Evolutionary conservation across 2,113 vertebrate species (phyloP), one percentile per base, ranked within the genome.

Genomic region (Dromiciops gliroides): DNA sequence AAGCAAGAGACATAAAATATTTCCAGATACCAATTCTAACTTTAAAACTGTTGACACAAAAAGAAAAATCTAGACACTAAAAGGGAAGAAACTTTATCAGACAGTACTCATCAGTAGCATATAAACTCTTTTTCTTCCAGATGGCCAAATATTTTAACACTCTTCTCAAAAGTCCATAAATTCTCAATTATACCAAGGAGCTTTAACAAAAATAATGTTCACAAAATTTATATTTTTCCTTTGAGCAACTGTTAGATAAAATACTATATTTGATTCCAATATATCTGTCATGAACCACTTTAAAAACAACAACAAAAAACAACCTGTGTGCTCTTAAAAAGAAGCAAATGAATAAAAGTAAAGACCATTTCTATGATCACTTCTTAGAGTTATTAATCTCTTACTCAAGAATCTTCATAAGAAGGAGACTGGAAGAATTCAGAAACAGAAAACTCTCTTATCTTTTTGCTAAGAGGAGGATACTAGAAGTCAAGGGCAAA

Each of bases 81-180:
- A 83, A 83, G 7, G 14, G 51, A 50, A 92, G 67, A 83, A 92
- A 89, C 48, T 8, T 50, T 37, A 93, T 51, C 92, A 96, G 60
- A 92, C 53, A 52, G 92, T 48, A n/a, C 44, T 91, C 91, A 95
- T 89, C 90, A 94, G 89, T 67, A 51, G 95, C 92, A 89, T 51
- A 51, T 89, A 90, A 31, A 47, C 48, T 52, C 89, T 90, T 89
- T 50, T 93, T 44, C 75, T 14, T 95, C 92, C 67, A 97, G 95
- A 91, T 67, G 92, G 94, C 56, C 31, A 48, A 91, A 94, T 89
- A 90, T 83, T 89, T 93, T 93, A 94, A 50, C 48, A 90, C 91
- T 83, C 6, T 44, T 16, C 37, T 22, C 22, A 5, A 92, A 91
- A 95, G 51, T 93, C 53, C 49, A n/a, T 9, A 49, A 90, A 50